These are phyloP conservation scores for Glareola pratincola DNA, from an alignment of 2,113 vertebrate genomes.

Conservation along the genomic window DNA sequence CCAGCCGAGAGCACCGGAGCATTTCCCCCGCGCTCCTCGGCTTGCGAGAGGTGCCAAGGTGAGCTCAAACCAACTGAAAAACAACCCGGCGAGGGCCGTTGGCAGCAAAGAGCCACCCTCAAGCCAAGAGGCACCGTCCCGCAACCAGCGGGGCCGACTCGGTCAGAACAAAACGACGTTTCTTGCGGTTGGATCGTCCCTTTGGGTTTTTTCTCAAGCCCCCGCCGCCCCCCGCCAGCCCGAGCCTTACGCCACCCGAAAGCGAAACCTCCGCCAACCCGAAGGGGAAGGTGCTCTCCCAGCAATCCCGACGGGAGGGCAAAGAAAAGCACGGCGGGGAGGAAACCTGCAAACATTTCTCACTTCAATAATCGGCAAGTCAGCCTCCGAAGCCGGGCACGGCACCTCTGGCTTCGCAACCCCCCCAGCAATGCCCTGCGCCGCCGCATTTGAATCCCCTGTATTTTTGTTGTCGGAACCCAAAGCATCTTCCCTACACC, in stretches of 20 bases:
- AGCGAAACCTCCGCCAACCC: background rate
- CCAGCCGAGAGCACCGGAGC: accelerated
- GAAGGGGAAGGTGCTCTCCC: background rate
- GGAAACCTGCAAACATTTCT: accelerated
- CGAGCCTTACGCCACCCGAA: background rate
- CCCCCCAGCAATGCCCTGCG: accelerated
- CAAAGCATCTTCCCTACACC: background rate
- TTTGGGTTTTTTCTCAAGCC: background rate
- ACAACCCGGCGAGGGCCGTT: background rate
- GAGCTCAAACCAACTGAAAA: background rate
- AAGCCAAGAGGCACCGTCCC: background rate
- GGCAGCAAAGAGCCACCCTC: background rate
- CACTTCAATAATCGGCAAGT: accelerated
- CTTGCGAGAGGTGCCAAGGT: accelerated
- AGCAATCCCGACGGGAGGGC: background rate
- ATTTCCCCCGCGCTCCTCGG: accelerated
- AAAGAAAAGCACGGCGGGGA: accelerated
- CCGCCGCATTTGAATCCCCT: accelerated
- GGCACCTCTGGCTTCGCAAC: accelerated
- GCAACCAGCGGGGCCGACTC: background rate
- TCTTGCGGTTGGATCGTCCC: background rate
- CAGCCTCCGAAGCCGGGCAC: accelerated
- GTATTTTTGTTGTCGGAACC: accelerated
- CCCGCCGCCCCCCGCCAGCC: background rate
- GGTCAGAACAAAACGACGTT: background rate